Evolutionary conservation across 1,140 invertebrate genomes (phyloP), one percentile per base, ranked within the genome.

Genomic region (Aleiodes sp.): DNA sequence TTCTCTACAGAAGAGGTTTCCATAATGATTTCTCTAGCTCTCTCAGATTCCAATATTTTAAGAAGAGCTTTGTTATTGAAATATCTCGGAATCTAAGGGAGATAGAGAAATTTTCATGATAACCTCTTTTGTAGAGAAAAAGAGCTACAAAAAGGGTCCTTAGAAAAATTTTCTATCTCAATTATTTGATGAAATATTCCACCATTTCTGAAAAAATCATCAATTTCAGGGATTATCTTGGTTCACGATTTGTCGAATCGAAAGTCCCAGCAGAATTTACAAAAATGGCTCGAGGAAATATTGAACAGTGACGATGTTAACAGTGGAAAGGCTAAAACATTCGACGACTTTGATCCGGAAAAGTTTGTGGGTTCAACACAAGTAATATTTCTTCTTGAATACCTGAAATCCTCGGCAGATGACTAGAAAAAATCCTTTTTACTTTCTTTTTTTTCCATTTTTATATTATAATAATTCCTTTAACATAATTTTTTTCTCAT

Each of bases 191-290:
- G 19, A n/a, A n/a, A n/a, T n/a, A 35, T 67, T 59, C 60, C n/a
- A 19, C 9, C 4, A 21, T 57, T 16, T 14, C 10, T 57, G 6
- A 10, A 26, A 6, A n/a, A 26, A 26, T 29, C 16, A 60, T 71
- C 62, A n/a, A n/a, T n/a, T n/a, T 69, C 75, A 94, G 93, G 93
- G 70, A 94, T 98, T 57, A 95, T 98, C 76, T 87, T 99, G 52
- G 96, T 98, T 9, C 96, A 99, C 87, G 98, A 99, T 87, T 88
- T 98, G 74, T 97, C 95, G 21, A 99, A 99, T 83, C 89, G 94
- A 75, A 99, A 99, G 84, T 98, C 96, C 60, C 94, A 98, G 83
- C 90, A 95, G 70, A 98, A 98, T 88, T 87, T 99, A 52, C 90
- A 93, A 70, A 94, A 96, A 85, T 99, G 97, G 97, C 83, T 99